Evolutionary conservation across 1,140 invertebrate genomes (phyloP), one percentile per base, ranked within the genome.

Genomic region (Amyelois transitella): DNA sequence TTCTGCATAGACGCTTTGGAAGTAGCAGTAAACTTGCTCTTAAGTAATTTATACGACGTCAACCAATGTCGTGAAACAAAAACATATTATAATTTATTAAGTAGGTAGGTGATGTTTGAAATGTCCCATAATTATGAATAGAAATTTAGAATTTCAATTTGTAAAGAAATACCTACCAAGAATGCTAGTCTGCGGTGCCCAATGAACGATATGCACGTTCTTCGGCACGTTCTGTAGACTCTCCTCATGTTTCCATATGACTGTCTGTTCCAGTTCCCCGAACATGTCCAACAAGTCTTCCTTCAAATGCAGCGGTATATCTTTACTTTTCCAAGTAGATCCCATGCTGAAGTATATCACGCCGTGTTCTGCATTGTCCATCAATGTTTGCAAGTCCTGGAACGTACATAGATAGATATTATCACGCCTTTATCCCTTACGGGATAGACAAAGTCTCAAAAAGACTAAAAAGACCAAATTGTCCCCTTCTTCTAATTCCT

Each of bases 111-210:
- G n/a, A n/a, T n/a, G n/a, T n/a, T n/a, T n/a, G n/a, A n/a, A n/a
- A n/a, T n/a, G n/a, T n/a, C n/a, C n/a, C n/a, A n/a, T n/a, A n/a
- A n/a, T n/a, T n/a, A n/a, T n/a, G n/a, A n/a, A n/a, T n/a, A n/a
- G n/a, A n/a, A n/a, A n/a, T n/a, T n/a, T n/a, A n/a, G n/a, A n/a
- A n/a, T n/a, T n/a, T n/a, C n/a, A n/a, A n/a, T n/a, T n/a, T 24
- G 22, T 24, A 3, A 32, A 32, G 10, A 32, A 10, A 10, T 10
- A 32, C n/a, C 8, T 8, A 58, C 53, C 90, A 58, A 93, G 72
- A 53, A 93, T 88, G 64, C 91, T 90, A 32, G 76, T 81, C 67
- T 93, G 92, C 6, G 92, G 92, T 24, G 92, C 69, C 92, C 92
- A 93, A 38, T 91, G 89, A 1, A 85, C 64, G 19, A 91, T 73